These are phyloP conservation scores for Vidua macroura DNA, from an alignment of 2,113 vertebrate genomes.

Conservation along the genomic window DNA sequence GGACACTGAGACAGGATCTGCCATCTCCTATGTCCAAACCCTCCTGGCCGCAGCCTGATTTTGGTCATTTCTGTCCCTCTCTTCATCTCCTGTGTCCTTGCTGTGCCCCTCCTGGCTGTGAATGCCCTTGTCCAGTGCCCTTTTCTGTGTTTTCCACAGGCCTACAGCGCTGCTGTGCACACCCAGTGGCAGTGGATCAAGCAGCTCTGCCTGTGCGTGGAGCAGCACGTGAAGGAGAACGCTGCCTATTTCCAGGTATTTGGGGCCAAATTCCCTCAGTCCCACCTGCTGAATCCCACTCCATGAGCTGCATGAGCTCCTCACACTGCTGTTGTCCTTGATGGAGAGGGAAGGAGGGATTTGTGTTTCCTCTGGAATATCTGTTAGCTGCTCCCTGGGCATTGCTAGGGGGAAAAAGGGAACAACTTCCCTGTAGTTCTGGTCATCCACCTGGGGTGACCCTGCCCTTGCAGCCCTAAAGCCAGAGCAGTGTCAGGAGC, in stretches of 20 bases:
- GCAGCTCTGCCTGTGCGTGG: conserved; percentile 92
- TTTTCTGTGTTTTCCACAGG: conserved; percentile 66
- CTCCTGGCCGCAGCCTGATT: not conserved
- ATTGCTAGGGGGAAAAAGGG: not conserved
- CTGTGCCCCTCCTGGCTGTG: not conserved
- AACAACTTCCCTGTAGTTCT: not conserved
- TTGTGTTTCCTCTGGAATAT: not conserved
- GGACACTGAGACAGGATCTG: not conserved
- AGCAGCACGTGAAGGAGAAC: conserved; percentile 94
- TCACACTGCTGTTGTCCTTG: not conserved
- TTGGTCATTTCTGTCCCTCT: not conserved
- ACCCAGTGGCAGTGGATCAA: conserved; percentile 96
- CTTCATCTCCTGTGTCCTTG: not conserved
- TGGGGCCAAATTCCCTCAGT: not conserved
- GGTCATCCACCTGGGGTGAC: fast-evolving
- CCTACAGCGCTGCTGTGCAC: conserved; percentile 92
- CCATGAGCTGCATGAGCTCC: not conserved
- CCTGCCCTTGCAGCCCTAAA: not conserved
- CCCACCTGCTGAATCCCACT: fast-evolving
- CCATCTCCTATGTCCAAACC: not conserved
- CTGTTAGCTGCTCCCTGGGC: not conserved
- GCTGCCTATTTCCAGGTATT: conserved; percentile 90
- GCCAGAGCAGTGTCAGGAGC: fast-evolving
- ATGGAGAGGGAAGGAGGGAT: not conserved
- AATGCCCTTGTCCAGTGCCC: fast-evolving